Evolutionary conservation across 2,113 vertebrate genomes (phyloP).

Genomic region (Syngnathus floridae): DNA sequence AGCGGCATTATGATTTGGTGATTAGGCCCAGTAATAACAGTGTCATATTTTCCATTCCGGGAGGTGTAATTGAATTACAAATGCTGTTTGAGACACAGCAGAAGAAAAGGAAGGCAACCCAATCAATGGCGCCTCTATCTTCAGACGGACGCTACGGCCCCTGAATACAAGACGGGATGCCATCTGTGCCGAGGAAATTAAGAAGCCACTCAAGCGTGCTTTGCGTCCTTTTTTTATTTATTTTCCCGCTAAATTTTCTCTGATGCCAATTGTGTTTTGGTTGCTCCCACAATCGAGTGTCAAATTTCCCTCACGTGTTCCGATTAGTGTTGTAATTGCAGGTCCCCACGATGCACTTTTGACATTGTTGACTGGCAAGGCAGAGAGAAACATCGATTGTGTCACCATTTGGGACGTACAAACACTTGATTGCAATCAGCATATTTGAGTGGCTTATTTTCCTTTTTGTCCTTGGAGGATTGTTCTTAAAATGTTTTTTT

Average conservation of each 20-base stretch:
- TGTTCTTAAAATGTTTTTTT: too few relatives aligned
- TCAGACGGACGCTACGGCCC: background rate
- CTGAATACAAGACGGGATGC: background rate
- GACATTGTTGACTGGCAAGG: constrained; percentile 12
- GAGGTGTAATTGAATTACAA: constrained; percentile 19
- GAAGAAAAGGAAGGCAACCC: background rate
- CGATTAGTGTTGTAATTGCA: constrained; percentile 24
- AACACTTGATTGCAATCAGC: background rate
- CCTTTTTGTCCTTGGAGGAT: too few relatives aligned
- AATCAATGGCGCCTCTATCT: background rate
- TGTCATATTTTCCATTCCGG: background rate
- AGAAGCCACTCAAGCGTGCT: constrained; percentile 9
- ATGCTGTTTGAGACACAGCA: background rate
- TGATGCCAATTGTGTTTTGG: background rate
- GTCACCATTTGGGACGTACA: background rate
- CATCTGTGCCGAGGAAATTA: constrained; percentile 13
- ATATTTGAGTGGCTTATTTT: too few relatives aligned
- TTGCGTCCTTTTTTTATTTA: background rate
- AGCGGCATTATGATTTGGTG: background rate
- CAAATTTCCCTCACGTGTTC: constrained; percentile 20
- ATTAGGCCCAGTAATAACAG: constrained; percentile 11
- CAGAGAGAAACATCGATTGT: constrained; percentile 15
- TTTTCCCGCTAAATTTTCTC: constrained; percentile 8
- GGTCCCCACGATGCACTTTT: constrained; percentile 8
- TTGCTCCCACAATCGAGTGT: constrained; percentile 2